Base-by-base conservation (phyloP, 2,113 vertebrate species). In the Etheostoma spectabile region DNA sequence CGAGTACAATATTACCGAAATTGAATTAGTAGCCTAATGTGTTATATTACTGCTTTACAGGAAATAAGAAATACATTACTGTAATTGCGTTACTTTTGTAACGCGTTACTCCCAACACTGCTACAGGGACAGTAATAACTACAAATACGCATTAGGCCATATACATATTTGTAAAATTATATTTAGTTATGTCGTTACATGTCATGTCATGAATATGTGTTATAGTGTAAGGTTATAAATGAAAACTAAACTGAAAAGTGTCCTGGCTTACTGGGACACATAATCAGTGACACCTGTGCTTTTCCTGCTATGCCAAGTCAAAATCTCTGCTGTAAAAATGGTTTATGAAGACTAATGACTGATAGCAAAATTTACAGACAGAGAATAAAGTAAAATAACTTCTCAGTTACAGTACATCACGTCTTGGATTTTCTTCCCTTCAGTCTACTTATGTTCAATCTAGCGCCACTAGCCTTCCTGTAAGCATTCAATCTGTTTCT, bases 221-320 rank as follows among this genome's bases (percentile, higher is more conserved):
- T 45, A 21, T 18, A 2, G 4, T 71, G 46, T 33, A 2, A 51
- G 18, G 24, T 30, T 21, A 22, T 38, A n/a, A 10, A 18, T 0
- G 27, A 68, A 35, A 6, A 30, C 63, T 66, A 11, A 49, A 11
- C 7, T 49, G 30, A 52, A 62, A 62, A 62, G 30, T 33, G 22
- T 65, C 51, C 16, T 27, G 5, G 33, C 48, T 64, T 21, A 51
- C 35, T 74, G 21, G 11, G 59, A 55, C 33, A 42, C 60, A 22
- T 22, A 48, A 61, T 72, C 35, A 49, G 48, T 49, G 52, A 46
- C 55, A 74, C 69, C 55, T 62, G 22, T 65, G 8, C 14, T 19
- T 24, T 46, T 71, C 8, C 33, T 71, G 57, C n/a, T 59, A 14
- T 46, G 61, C 52, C 11, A 19, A 45, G 24, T 42, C 6, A 60